Percentiles rank a stretch among this genome's conserved stretches.
Conservation (phyloP, 2,888 invertebrate species). For the Proisotoma minuta region DNA sequence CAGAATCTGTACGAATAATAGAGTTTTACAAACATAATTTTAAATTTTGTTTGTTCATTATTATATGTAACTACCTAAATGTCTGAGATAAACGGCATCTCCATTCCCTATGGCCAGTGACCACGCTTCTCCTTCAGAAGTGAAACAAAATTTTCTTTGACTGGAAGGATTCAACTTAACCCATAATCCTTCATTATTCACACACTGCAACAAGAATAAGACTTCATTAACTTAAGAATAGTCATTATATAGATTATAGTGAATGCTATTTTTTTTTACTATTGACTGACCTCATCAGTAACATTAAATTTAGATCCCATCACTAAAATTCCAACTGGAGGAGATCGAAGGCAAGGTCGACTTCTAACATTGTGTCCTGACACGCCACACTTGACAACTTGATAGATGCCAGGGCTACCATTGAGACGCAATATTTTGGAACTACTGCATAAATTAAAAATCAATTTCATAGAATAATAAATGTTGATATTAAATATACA, state of each 20-base stretch:
- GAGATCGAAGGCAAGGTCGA: constrained; percentile 63
- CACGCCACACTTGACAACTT: constrained; percentile 69
- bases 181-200: constrained; percentile 64
- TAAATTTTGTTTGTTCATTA: neutral
- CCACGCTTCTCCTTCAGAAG: constrained; percentile 66
- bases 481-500: neutral
- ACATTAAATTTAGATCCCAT: constrained; percentile 63
- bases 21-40: neutral
- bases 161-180: constrained; percentile 61
- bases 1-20: constrained; percentile 42
- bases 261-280: too few species aligned
- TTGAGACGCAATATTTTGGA: constrained; percentile 44
- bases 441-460: constrained; percentile 17
- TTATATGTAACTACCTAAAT: constrained; percentile 29
- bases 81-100: constrained; percentile 61
- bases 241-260: neutral
- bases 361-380: constrained; percentile 70
- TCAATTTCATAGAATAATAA: neutral
- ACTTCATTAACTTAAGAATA: neutral
- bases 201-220: constrained; percentile 50
- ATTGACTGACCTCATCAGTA: constrained; percentile 63
- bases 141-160: constrained; percentile 63
- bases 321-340: constrained; percentile 65
- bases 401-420: constrained; percentile 56
- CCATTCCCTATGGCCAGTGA: constrained; percentile 63